Evolutionary conservation across 2,113 vertebrate species (phyloP), one percentile per base, ranked within the genome.

Genomic region (Callospermophilus lateralis): DNA sequence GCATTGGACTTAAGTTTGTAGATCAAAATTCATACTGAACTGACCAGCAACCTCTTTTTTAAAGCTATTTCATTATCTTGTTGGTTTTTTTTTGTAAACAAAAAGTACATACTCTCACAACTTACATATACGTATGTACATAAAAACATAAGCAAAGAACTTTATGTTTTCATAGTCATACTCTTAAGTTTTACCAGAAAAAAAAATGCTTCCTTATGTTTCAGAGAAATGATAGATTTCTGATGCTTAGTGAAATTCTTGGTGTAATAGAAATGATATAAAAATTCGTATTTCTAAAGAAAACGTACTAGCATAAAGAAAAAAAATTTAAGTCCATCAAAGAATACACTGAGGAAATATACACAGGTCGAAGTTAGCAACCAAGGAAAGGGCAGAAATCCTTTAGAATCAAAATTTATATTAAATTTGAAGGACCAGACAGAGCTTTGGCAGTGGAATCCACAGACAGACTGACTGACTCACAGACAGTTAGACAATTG

Each of bases 221-320:
- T 87, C 83, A 96, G 77, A 94, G 89, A 97, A 95, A 97, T 4
- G 8, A 97, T 76, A 74, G 65, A 95, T 84, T 98, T 98, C 86
- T 97, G 12, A 16, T 96, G 91, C 88, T 94, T 93, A 98, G 98
- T 97, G 78, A 96, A 98, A 98, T 95, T 95, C 77, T 94, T 16
- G 95, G 76, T 96, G 15, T 1, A 34, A 97, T 30, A 98, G 84
- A 97, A 97, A 97, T 93, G n/a, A 96, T 85, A 48, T 51, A 95
- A 94, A 95, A 73, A 92, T 95, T 73, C 72, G 70, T 45, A 97
- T 97, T 97, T 97, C 94, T 98, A 86, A 39, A 97, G 94, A 96
- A 97, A 97, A 97, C 53, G 97, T 96, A 97, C 0, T 97, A 84
- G 89, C 90, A 97, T 63, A 97, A 95, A 79, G 88, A 94, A 81